Conservation (phyloP, 2,797 vertebrate genomes). For the Falco concolor region DNA sequence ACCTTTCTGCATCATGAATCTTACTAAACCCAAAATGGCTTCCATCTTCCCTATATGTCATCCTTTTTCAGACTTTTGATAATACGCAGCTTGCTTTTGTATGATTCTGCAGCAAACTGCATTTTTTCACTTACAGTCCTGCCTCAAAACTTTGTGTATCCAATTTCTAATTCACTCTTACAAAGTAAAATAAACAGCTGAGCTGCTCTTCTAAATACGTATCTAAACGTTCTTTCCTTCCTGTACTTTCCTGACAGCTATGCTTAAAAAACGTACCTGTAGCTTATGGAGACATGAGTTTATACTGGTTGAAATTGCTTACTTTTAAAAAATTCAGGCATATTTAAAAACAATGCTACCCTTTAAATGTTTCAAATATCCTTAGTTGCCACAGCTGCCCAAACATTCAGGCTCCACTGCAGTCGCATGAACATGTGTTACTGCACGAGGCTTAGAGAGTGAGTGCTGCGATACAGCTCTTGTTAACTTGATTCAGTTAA, state of each 20-base stretch:
- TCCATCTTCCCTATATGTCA: not conserved
- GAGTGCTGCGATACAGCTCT: not conserved
- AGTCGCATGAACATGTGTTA: not conserved
- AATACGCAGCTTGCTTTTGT: not conserved
- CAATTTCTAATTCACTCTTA: not conserved
- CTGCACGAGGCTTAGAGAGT: not conserved
- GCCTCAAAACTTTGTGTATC: not conserved
- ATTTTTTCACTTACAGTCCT: not conserved
- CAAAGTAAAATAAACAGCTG: not conserved
- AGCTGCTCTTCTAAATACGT: not conserved
- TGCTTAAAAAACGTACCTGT: not conserved
- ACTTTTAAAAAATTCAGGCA: not conserved
- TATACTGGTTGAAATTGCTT: not conserved
- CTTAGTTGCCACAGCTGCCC: constrained; percentile 46
- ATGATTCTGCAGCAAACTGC: not conserved
- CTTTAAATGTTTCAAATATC: not conserved
- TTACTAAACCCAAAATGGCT: not conserved
- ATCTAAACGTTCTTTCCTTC: not conserved
- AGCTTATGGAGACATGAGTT: not conserved
- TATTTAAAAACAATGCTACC: constrained; percentile 1
- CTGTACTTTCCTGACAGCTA: not conserved
- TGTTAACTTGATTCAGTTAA: not conserved
- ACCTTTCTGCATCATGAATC: not conserved
- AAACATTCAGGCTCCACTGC: constrained; percentile 5
- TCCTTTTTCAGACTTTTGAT: not conserved